These are phyloP conservation scores for Ifrita kowaldi DNA, from an alignment of 2,113 vertebrate genomes.

Conservation along the genomic window DNA sequence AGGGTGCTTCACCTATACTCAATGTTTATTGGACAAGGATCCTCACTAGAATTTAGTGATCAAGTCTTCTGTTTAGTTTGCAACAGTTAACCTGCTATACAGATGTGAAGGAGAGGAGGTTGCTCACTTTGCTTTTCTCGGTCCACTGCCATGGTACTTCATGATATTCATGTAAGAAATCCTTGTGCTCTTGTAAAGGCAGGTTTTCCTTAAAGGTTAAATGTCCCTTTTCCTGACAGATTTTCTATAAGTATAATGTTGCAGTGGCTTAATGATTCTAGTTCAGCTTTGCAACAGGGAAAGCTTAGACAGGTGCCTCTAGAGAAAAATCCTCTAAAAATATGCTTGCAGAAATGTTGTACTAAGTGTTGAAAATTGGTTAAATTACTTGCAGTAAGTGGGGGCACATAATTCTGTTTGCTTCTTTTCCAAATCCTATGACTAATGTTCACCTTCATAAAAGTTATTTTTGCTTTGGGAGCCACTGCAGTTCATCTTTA, in stretches of 20 bases:
- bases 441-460: constrained; percentile 35
- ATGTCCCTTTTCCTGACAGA: background rate
- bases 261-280: background rate
- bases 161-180: background rate
- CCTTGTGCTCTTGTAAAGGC: background rate
- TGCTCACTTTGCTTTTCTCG: background rate
- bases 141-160: background rate
- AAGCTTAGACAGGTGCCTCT: constrained; percentile 40
- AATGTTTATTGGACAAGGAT: background rate
- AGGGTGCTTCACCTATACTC: background rate
- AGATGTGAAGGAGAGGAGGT: background rate
- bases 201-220: constrained; percentile 38
- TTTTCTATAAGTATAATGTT: constrained; percentile 17
- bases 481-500: background rate
- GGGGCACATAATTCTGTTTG: constrained; percentile 33
- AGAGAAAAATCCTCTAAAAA: constrained; percentile 45
- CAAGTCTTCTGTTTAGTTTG: background rate
- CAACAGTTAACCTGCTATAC: background rate
- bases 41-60: background rate
- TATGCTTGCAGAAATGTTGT: constrained; percentile 33
- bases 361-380: constrained; percentile 52
- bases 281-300: background rate
- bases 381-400: constrained; percentile 51
- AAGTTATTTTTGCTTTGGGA: constrained; percentile 57
- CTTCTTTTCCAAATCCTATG: constrained; percentile 35